Evolutionary conservation across 2,888 invertebrate genomes (phyloP).

Genomic region (Ephialtes manifestator): DNA sequence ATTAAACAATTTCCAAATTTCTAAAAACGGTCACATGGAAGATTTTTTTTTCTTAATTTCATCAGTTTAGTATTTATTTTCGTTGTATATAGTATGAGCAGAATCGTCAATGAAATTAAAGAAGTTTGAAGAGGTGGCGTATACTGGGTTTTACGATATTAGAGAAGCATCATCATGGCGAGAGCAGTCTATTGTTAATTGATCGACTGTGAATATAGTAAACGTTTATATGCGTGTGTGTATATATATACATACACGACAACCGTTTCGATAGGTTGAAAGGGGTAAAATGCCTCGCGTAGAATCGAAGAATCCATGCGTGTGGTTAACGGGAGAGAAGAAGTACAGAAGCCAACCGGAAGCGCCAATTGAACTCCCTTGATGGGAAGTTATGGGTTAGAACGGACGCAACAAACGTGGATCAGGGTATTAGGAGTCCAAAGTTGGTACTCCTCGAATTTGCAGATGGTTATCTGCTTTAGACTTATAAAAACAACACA

Average conservation of each 20-base stretch:
- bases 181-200: constrained; percentile 69
- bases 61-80: neutral
- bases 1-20: too few species aligned
- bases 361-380: constrained; percentile 38
- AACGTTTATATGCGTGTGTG: neutral
- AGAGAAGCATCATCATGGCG: constrained; percentile 82
- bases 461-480: constrained; percentile 50
- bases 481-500: neutral
- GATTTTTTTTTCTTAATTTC: neutral
- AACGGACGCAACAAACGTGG: constrained; percentile 77
- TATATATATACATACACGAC: neutral
- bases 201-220: constrained; percentile 33
- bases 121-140: constrained; percentile 80
- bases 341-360: constrained; percentile 35
- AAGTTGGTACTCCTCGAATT: neutral
- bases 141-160: constrained; percentile 80
- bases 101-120: constrained; percentile 74
- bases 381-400: constrained; percentile 82
- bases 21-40: neutral
- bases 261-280: neutral
- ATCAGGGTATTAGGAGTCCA: constrained; percentile 78
- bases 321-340: constrained; percentile 70
- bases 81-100: constrained; percentile 6
- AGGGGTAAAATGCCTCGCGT: constrained; percentile 42
- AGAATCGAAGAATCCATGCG: constrained; percentile 70